phyloP scores from a whole-genome alignment of 2,113 vertebrate genomes.

The Dermatemys mawii region DNA sequence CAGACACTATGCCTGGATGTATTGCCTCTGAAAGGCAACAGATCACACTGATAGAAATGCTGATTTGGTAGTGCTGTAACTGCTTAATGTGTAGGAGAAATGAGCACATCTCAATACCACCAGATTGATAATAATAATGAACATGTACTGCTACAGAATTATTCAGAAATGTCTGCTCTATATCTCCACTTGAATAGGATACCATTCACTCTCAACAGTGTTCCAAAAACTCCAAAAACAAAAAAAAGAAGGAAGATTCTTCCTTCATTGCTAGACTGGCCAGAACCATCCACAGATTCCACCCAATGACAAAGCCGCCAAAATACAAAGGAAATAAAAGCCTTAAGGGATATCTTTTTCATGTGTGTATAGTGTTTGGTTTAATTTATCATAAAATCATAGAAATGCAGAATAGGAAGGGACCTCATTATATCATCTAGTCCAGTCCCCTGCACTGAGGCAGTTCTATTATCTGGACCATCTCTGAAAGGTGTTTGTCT shows the following conservation, averaged over 20 bases:
- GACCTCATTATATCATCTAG: too few relatives aligned
- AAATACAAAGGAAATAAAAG: not conserved
- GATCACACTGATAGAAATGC: not conserved
- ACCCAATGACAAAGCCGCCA: not conserved
- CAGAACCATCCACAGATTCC: not conserved
- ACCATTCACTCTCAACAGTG: not conserved
- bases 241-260: too few relatives aligned
- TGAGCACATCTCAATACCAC: not conserved
- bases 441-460: too few relatives aligned
- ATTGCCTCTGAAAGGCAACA: not conserved
- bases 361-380: not conserved
- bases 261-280: conserved; percentile 21
- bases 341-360: not conserved
- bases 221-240: conserved; percentile 23
- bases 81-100: not conserved
- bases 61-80: not conserved
- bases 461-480: too few relatives aligned
- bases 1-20: not conserved
- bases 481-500: too few relatives aligned
- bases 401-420: too few relatives aligned
- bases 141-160: not conserved
- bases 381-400: not conserved
- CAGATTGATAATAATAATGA: not conserved
- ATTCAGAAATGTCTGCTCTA: not conserved
- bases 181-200: not conserved